Base-by-base conservation (phyloP, 2,797 vertebrate genomes). In the Picus viridis region DNA sequence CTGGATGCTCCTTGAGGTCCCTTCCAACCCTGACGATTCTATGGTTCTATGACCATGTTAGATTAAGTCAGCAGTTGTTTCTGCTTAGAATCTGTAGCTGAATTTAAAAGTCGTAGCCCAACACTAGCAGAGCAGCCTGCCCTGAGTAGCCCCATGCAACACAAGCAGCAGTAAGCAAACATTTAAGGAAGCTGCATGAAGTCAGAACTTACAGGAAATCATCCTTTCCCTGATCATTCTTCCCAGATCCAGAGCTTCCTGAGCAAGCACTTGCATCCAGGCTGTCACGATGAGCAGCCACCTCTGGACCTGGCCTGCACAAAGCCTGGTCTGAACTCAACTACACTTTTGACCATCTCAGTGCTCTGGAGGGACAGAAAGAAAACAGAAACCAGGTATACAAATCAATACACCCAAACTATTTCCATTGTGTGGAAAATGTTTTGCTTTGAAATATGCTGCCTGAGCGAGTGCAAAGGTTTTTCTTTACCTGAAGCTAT, bases 371-470 rank as follows among this genome's bases (percentile, higher is more conserved):
- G 39, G 0, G 1, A 49, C 26, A 39, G 39, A 39, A 39, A 39
- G 39, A 39, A 39, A 39, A 39, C 5, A 12, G 11, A 39, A 39
- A 12, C 39, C 39, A 39, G 39, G 39, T 39, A 39, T 39, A 39
- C 39, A 39, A 39, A 39, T 39, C 12, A 47, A 47, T 20, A 83
- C 83, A 43, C 47, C 45, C 47, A 6, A 26, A 36, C 20, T 20
- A 78, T 59, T 86, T 81, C 49, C 23, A 30, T 29, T 18, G 26
- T 1, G 0, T 78, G 67, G 67, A 49, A 74, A 74, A 10, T 34
- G 41, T 26, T 84, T 83, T 6, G 6, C 65, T 85, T 93, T 92
- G 86, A 87, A 88, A 89, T 92, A 70, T n/a, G 73, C 56, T 78
- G n/a, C 67, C 59, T 4, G 17, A 16, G 15, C 17, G 54, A 75